Percentiles rank a stretch among this genome's conserved stretches.
Conservation (phyloP, 2,797 vertebrate genomes). For the Acanthurus leucopareius region DNA sequence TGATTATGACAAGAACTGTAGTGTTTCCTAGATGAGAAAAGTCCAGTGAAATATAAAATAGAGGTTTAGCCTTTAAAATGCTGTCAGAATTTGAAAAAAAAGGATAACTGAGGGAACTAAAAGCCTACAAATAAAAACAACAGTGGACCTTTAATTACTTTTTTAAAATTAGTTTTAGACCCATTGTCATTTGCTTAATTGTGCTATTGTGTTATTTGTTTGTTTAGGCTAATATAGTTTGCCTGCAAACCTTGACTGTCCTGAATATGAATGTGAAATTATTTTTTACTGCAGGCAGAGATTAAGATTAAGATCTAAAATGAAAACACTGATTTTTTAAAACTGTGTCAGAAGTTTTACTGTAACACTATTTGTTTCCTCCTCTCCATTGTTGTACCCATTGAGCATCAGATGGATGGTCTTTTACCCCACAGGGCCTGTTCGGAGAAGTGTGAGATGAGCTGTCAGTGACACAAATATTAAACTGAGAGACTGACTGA, state of each 20-base stretch:
- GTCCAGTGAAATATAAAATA: too few relatives aligned
- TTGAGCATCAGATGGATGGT: background rate
- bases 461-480: conserved; percentile 30
- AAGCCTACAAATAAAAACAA: background rate
- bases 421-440: background rate
- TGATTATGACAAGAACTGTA: background rate
- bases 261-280: conserved; percentile 20
- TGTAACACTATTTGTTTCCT: conserved; percentile 20
- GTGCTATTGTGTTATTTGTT: conserved; percentile 20
- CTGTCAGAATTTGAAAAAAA: too few relatives aligned
- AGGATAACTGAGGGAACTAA: too few relatives aligned
- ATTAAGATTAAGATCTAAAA: conserved; percentile 1
- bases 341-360: conserved; percentile 20
- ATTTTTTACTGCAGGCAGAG: background rate
- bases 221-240: conserved; percentile 2
- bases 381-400: conserved; percentile 1
- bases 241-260: conserved; percentile 1
- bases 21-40: too few relatives aligned
- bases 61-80: too few relatives aligned
- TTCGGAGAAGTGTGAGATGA: conserved; percentile 20
- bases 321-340: background rate
- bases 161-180: background rate
- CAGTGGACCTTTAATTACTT: background rate
- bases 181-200: background rate
- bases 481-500: conserved; percentile 37